These are phyloP conservation scores for Melanotaenia parkinsoni DNA, from an alignment of 2,797 vertebrate genomes.

Conservation along the genomic window DNA sequence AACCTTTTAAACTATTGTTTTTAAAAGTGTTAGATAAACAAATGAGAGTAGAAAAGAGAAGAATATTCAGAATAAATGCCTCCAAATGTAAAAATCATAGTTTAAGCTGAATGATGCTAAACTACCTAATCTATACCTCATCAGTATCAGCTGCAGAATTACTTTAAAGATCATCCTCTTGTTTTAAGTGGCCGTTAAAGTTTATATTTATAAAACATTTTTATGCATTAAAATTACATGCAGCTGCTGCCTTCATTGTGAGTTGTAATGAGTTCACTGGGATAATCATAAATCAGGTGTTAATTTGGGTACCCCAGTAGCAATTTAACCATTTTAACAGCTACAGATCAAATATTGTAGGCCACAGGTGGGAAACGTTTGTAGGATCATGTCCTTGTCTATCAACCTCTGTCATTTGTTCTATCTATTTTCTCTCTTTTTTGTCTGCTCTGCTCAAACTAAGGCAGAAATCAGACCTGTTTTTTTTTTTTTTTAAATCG, in stretches of 20 bases:
- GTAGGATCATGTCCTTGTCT: conserved; percentile 12
- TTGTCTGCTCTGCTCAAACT: conserved; percentile 5
- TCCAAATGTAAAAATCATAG: no score
- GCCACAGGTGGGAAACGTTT: conserved; percentile 13
- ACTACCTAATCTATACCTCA: background rate
- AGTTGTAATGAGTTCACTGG: background rate
- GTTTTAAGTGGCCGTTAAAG: no score
- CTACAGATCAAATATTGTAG: conserved; percentile 9
- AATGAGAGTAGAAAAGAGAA: no score
- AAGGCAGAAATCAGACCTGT: conserved; percentile 8
- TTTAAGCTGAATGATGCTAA: background rate
- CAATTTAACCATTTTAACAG: background rate
- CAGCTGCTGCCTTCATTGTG: background rate
- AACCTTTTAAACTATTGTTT: background rate
- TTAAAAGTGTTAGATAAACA: background rate
- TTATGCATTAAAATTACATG: background rate
- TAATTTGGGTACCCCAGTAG: background rate
- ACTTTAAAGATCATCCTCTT: background rate
- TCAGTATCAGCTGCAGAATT: background rate
- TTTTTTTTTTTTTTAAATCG: conserved; percentile 23
- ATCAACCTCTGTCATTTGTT: background rate
- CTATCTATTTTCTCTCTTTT: conserved; percentile 5
- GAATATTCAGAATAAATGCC: no score
- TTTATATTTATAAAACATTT: background rate
- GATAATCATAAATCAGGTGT: background rate